These are phyloP conservation scores for Carassius auratus DNA, from an alignment of 2,113 vertebrate genomes.

Conservation along the genomic window DNA sequence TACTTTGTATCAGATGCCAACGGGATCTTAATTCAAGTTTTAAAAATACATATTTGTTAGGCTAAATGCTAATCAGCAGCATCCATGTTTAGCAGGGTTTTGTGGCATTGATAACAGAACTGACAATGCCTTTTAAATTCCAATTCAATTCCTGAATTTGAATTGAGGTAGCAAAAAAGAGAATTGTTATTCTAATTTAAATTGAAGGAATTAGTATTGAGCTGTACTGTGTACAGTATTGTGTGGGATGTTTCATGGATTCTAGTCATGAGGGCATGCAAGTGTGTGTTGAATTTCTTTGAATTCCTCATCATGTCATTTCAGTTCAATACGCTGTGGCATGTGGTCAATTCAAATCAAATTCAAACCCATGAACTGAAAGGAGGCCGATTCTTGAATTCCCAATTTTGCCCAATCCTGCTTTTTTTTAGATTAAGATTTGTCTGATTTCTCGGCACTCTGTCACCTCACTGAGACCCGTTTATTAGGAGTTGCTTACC, in stretches of 20 bases:
- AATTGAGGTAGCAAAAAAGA: not conserved
- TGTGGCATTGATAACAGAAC: not conserved
- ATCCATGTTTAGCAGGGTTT: conserved; percentile 16
- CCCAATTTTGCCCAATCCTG: not conserved
- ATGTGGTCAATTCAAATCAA: conserved; percentile 11
- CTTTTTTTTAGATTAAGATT: not conserved
- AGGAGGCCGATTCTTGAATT: not conserved
- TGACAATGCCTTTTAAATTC: not conserved
- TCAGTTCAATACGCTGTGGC: not conserved
- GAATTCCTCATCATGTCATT: not conserved
- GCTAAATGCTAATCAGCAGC: conserved; percentile 47
- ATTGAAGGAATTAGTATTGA: not conserved
- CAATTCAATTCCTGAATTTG: conserved; percentile 3
- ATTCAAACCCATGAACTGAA: conserved; percentile 7
- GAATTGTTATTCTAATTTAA: not conserved
- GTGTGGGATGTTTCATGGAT: not conserved
- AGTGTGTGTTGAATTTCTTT: not conserved
- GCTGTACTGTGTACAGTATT: not conserved
- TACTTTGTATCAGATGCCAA: not conserved
- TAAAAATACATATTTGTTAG: conserved; percentile 5
- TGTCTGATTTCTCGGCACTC: conserved; percentile 42
- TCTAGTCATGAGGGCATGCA: not conserved
- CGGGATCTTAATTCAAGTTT: conserved; percentile 36
- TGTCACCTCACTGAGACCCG: conserved; percentile 4
- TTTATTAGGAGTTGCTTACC: conserved; percentile 16